These are phyloP conservation scores for Centruroides sculpturatus DNA, from an alignment of 1,140 invertebrate genomes.

Conservation along the genomic window DNA sequence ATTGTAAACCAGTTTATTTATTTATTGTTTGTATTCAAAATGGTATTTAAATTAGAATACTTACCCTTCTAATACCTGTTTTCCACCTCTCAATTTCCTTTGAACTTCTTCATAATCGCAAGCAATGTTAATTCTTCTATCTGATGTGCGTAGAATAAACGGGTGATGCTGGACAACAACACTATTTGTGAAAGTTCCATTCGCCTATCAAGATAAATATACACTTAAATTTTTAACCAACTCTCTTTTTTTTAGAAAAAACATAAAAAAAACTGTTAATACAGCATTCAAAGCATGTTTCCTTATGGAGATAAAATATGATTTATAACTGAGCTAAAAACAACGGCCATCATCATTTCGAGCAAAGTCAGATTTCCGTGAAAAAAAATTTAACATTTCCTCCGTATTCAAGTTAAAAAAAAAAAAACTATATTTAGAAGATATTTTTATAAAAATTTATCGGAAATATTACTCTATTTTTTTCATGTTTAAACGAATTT, in stretches of 20 bases:
- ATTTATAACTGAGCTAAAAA: no score
- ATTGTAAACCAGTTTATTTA: no score
- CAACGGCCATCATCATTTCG: no score
- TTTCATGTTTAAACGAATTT: not conserved
- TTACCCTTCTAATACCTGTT: conserved; percentile 15
- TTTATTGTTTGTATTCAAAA: no score
- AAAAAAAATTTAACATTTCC: no score
- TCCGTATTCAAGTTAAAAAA: no score
- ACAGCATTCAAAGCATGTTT: no score
- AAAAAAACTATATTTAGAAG: no score
- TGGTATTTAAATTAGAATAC: not conserved
- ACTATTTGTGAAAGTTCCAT: conserved; percentile 17
- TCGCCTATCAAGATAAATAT: conserved; percentile 8
- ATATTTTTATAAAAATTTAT: not conserved
- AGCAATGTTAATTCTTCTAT: conserved; percentile 14
- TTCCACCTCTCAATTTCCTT: conserved; percentile 12
- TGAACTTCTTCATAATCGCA: conserved; percentile 16
- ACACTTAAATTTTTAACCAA: not conserved
- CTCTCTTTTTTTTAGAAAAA: no score
- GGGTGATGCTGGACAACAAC: conserved; percentile 16
- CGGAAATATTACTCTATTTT: not conserved
- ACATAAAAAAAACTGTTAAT: no score
- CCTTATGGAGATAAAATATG: no score
- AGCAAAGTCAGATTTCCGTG: no score
- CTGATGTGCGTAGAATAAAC: conserved; percentile 11